Conservation (phyloP, 2,113 vertebrate species). For the Nesogale talazaci region DNA sequence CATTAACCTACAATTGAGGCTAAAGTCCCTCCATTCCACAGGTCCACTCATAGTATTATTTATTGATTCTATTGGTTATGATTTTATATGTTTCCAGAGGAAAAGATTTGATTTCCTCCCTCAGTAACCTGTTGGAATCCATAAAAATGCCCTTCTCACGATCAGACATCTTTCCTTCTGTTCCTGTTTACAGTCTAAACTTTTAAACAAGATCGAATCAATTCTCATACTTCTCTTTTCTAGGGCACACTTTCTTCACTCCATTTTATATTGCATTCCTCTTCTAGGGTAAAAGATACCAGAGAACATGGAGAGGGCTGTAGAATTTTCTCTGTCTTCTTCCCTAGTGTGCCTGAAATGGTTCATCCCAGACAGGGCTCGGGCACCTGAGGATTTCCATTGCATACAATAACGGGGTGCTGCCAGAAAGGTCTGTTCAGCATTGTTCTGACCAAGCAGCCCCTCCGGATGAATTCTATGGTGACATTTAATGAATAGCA, state of each 20-base stretch:
- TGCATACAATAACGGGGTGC: not conserved
- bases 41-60: not conserved
- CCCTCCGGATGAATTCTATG: not conserved
- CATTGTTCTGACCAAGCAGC: not conserved
- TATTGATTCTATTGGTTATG: not conserved
- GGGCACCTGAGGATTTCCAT: not conserved
- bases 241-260: not conserved
- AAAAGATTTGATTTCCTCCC: slow-evolving; percentile 46
- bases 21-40: not conserved
- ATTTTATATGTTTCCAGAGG: slow-evolving; percentile 26
- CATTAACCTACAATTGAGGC: not conserved
- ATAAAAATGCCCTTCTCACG: slow-evolving; percentile 13
- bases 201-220: slow-evolving; percentile 3
- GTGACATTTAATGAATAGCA: slow-evolving; percentile 4
- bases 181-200: not conserved
- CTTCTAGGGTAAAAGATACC: not conserved
- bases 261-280: slow-evolving; percentile 7
- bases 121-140: slow-evolving; percentile 15
- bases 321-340: too few species aligned
- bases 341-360: too few species aligned
- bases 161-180: not conserved
- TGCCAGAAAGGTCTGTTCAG: not conserved
- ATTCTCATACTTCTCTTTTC: slow-evolving; percentile 18
- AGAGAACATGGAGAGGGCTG: not conserved
- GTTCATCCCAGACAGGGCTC: not conserved